Percentiles rank a stretch among this genome's conserved stretches.
These are phyloP conservation scores for Aporophyla lueneburgensis DNA, from an alignment of 2,888 invertebrate species.

Conservation along the genomic window DNA sequence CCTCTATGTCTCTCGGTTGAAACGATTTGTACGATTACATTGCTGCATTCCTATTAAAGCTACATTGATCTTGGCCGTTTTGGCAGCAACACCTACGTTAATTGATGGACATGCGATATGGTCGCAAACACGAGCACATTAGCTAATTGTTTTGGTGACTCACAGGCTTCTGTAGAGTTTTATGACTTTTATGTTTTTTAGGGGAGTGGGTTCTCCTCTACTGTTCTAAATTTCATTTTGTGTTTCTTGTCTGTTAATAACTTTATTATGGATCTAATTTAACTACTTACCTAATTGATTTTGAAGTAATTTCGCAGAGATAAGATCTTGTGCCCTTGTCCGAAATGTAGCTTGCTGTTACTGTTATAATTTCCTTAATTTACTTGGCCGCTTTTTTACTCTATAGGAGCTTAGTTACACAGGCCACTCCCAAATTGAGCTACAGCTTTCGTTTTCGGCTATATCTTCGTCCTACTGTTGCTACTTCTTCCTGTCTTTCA, in stretches of 20 bases:
- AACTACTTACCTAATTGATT: neutral
- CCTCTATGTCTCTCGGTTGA: constrained; percentile 7
- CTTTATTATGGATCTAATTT: neutral
- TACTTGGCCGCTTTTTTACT: neutral
- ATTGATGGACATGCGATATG: constrained; percentile 45
- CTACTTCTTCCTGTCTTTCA: neutral
- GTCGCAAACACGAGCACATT: constrained; percentile 51
- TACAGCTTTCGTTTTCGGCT: neutral
- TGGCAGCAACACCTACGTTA: constrained; percentile 58
- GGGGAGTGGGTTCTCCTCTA: constrained; percentile 8
- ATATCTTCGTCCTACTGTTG: neutral
- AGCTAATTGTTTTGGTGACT: constrained; percentile 54
- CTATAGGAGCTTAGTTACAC: neutral
- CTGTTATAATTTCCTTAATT: neutral
- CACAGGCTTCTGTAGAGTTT: constrained; percentile 32
- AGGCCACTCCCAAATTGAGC: neutral
- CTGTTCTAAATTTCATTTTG: neutral
- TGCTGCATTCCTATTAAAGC: constrained; percentile 48
- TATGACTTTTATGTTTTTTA: constrained; percentile 17
- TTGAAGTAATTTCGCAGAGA: neutral
- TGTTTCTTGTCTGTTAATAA: neutral
- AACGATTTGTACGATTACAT: constrained; percentile 48
- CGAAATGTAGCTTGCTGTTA: neutral
- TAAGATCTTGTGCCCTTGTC: neutral
- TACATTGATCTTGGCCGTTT: constrained; percentile 59